A percentile compares a stretch with the other conserved stretches of the same genome.
These are phyloP conservation scores for Progne subis DNA, from an alignment of 2,113 vertebrate genomes.

Conservation along the genomic window DNA sequence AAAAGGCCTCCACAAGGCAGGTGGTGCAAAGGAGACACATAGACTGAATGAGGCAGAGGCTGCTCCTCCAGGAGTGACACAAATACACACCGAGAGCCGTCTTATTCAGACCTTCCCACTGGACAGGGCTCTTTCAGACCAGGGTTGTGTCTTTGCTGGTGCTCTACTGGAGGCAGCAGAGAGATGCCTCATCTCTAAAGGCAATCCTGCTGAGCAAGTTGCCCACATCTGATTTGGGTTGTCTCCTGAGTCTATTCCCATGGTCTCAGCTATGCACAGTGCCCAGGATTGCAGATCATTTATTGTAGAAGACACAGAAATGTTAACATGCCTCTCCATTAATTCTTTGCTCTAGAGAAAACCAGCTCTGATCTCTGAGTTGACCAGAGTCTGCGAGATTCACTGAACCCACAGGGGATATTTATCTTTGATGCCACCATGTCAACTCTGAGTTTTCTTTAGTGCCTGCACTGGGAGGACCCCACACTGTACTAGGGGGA, in stretches of 20 bases:
- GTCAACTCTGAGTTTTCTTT: neutral
- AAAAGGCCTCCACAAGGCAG: neutral
- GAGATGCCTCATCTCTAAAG: neutral
- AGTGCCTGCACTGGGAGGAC: neutral
- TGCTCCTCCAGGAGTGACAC: neutral
- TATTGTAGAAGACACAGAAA: neutral
- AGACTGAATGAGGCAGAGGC: neutral
- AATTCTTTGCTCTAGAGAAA: neutral
- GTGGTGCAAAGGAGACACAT: neutral
- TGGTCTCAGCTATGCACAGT: neutral
- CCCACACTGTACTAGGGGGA: too few relatives aligned
- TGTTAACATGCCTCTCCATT: neutral
- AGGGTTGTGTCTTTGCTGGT: neutral
- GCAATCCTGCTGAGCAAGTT: neutral
- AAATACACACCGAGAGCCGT: accelerated
- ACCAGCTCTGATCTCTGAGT: neutral
- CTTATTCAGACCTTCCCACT: neutral
- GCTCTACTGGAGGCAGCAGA: neutral
- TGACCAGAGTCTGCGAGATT: neutral
- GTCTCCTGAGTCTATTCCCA: neutral
- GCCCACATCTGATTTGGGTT: neutral
- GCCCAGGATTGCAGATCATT: neutral
- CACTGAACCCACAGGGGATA: neutral
- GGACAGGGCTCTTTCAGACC: neutral
- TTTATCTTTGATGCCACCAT: neutral